Evolutionary conservation across 2,797 vertebrate genomes (phyloP).

Genomic region (Tokudaia muenninki): DNA sequence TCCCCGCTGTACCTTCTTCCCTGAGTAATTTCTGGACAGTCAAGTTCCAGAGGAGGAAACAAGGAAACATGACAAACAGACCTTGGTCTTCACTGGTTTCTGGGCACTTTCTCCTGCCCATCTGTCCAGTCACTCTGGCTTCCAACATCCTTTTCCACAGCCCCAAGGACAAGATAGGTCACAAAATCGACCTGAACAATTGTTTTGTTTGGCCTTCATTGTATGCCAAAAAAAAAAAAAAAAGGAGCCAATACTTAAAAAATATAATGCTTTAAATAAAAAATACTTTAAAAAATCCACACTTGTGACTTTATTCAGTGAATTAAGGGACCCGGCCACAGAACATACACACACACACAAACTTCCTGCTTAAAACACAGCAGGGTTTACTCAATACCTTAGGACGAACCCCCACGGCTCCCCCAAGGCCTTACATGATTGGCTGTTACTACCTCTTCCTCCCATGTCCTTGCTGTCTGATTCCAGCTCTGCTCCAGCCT

Average conservation of each 20-base stretch:
- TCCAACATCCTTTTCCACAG: neutral
- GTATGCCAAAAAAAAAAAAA: neutral
- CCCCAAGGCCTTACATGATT: no score
- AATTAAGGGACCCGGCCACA: neutral
- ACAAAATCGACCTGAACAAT: neutral
- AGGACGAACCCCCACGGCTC: neutral
- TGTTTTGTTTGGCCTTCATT: neutral
- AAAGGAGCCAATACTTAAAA: conserved; percentile 23
- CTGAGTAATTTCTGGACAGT: neutral
- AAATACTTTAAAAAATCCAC: neutral
- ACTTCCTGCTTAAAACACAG: neutral
- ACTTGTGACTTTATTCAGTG: neutral
- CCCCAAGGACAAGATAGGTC: neutral
- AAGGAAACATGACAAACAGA: neutral
- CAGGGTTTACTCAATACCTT: neutral
- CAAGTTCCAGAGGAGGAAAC: neutral
- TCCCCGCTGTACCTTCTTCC: neutral
- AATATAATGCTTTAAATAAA: neutral
- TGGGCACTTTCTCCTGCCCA: neutral
- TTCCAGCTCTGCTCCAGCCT: neutral
- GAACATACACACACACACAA: neutral
- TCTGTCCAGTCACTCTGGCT: neutral
- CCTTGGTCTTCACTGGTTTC: neutral
- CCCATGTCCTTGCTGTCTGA: neutral
- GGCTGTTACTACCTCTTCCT: neutral